Percentiles rank a stretch among this genome's conserved stretches.
phyloP scores from a whole-genome alignment of 2,797 vertebrate genomes.

The Aulostomus chinensis region DNA sequence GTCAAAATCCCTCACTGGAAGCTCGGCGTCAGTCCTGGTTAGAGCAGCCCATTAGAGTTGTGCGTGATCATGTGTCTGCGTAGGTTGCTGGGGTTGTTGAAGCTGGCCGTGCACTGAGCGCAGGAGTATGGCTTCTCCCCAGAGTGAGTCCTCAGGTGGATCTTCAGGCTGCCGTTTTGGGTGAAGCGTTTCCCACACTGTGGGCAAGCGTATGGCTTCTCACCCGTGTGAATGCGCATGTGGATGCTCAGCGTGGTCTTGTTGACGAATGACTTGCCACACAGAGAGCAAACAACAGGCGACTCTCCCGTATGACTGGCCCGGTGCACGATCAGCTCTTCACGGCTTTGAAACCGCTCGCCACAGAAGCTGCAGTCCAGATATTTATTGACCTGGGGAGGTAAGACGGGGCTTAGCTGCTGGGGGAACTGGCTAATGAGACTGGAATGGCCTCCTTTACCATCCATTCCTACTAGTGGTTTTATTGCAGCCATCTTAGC shows the following conservation, averaged over 20 bases:
- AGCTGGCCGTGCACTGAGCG: slow-evolving; percentile 66
- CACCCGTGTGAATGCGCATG: slow-evolving; percentile 78
- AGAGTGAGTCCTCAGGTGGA: slow-evolving; percentile 77
- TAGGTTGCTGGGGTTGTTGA: slow-evolving; percentile 79
- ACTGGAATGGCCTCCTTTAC: slow-evolving; percentile 39
- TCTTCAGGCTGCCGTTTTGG: slow-evolving; percentile 76
- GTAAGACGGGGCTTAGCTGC: slow-evolving; percentile 32
- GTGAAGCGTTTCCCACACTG: slow-evolving; percentile 78
- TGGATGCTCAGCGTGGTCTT: slow-evolving; percentile 73
- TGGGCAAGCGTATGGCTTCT: slow-evolving; percentile 71
- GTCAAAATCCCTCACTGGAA: background rate
- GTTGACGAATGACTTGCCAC: slow-evolving; percentile 70
- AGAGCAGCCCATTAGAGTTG: slow-evolving; percentile 34
- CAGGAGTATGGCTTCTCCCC: slow-evolving; percentile 77
- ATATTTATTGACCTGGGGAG: slow-evolving; percentile 33
- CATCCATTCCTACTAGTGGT: slow-evolving; percentile 11
- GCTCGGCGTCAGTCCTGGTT: slow-evolving; percentile 1
- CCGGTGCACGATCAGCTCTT: slow-evolving; percentile 65
- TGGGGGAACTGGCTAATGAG: slow-evolving; percentile 50
- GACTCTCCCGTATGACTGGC: slow-evolving; percentile 67
- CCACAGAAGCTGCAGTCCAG: slow-evolving; percentile 69
- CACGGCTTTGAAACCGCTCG: slow-evolving; percentile 53
- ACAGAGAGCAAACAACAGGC: slow-evolving; percentile 54
- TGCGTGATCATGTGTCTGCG: slow-evolving; percentile 77
- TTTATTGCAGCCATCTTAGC: slow-evolving; percentile 36